A percentile compares a stretch with the other conserved stretches of the same genome.
phyloP scores from a whole-genome alignment of 2,113 vertebrate genomes.

The Gymnobelideus leadbeateri region DNA sequence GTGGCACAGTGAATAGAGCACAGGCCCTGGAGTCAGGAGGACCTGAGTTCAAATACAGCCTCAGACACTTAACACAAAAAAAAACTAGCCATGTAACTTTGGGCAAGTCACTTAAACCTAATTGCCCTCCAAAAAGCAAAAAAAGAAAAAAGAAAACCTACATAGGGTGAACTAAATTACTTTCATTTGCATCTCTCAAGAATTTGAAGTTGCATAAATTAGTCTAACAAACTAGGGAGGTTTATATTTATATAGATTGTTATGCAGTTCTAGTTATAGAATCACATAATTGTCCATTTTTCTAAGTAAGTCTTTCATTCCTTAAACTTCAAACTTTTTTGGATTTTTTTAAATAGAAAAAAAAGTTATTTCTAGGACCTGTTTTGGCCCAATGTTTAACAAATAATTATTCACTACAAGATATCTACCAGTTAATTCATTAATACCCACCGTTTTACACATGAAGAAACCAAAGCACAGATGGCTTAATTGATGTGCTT shows the following conservation, averaged over 20 bases:
- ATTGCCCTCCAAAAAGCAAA: too few relatives aligned
- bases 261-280: neutral
- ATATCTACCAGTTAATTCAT: neutral
- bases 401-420: neutral
- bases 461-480: neutral
- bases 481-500: neutral
- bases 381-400: neutral
- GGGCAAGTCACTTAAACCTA: too few relatives aligned
- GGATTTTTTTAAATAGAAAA: neutral
- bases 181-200: neutral
- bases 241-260: neutral
- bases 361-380: neutral
- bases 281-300: neutral
- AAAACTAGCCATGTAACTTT: too few relatives aligned
- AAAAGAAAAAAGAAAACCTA: too few relatives aligned
- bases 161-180: neutral
- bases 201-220: neutral
- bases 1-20: too few relatives aligned
- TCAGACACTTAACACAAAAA: too few relatives aligned
- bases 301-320: neutral
- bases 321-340: neutral
- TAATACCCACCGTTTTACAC: neutral
- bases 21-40: too few relatives aligned
- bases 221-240: neutral
- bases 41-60: too few relatives aligned